These are phyloP conservation scores for Drosophila koepferae DNA, from an alignment of 2,888 invertebrate species.

Conservation along the genomic window DNA sequence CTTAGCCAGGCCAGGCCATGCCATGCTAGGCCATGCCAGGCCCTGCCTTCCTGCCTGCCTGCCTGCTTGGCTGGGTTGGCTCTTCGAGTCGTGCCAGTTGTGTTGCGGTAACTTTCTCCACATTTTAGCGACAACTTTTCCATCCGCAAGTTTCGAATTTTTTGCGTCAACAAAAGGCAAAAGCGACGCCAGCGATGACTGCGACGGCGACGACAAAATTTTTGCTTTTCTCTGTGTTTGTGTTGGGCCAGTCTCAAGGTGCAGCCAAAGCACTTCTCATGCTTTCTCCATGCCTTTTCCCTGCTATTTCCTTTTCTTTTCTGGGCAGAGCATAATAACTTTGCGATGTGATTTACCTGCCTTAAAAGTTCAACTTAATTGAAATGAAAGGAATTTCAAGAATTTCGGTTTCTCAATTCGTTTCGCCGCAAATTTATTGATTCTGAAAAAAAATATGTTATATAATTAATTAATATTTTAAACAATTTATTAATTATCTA, in stretches of 20 bases:
- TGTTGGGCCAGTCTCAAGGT: constrained; percentile 75
- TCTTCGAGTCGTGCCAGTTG: constrained; percentile 43
- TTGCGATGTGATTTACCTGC: constrained; percentile 30
- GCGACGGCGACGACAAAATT: constrained; percentile 37
- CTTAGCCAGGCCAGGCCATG: neutral
- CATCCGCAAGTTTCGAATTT: constrained; percentile 75
- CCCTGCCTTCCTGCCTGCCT: constrained; percentile 6
- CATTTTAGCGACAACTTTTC: constrained; percentile 79
- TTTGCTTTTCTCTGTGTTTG: constrained; percentile 63
- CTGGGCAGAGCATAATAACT: constrained; percentile 29
- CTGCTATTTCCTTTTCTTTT: constrained; percentile 1
- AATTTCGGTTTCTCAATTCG: neutral
- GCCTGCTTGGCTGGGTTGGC: neutral
- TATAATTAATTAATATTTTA: neutral
- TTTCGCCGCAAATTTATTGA: neutral
- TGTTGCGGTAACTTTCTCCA: constrained; percentile 77
- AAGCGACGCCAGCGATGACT: constrained; percentile 60
- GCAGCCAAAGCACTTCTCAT: constrained; percentile 31
- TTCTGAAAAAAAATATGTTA: neutral
- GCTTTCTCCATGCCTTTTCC: constrained; percentile 1
- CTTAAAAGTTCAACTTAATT: constrained; percentile 24
- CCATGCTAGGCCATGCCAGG: neutral
- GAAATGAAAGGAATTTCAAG: constrained; percentile 5
- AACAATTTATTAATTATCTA: too few species aligned
- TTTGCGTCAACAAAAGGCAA: constrained; percentile 75